phyloP scores from a whole-genome alignment of 2,113 vertebrate species.

The Pica pica region DNA sequence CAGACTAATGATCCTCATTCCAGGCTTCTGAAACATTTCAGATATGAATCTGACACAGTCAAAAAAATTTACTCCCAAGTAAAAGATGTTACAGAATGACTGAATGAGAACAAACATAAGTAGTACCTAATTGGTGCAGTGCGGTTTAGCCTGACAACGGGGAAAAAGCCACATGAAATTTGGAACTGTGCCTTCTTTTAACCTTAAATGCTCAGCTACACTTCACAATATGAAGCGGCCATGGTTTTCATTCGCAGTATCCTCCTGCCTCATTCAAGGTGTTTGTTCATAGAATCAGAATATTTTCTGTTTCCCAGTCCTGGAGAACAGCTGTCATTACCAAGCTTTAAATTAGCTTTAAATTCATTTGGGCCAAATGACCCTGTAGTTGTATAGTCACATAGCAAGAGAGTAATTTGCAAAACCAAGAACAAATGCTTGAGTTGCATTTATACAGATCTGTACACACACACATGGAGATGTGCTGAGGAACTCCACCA shows the following conservation, averaged over 20 bases:
- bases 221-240: neutral
- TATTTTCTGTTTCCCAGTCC: neutral
- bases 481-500: neutral
- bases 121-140: neutral
- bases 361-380: neutral
- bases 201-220: neutral
- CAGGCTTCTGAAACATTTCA: neutral
- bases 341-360: neutral
- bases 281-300: neutral
- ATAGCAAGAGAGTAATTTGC: neutral
- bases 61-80: neutral
- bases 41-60: neutral
- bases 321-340: neutral
- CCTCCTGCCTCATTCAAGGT: neutral
- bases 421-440: neutral
- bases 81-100: neutral
- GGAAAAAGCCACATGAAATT: neutral
- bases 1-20: neutral
- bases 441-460: neutral
- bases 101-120: neutral
- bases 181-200: neutral
- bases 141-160: neutral
- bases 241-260: neutral
- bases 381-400: neutral
- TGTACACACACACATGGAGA: fast-evolving